Conservation (phyloP, 2,113 vertebrate species). For the Symphodus melops region DNA sequence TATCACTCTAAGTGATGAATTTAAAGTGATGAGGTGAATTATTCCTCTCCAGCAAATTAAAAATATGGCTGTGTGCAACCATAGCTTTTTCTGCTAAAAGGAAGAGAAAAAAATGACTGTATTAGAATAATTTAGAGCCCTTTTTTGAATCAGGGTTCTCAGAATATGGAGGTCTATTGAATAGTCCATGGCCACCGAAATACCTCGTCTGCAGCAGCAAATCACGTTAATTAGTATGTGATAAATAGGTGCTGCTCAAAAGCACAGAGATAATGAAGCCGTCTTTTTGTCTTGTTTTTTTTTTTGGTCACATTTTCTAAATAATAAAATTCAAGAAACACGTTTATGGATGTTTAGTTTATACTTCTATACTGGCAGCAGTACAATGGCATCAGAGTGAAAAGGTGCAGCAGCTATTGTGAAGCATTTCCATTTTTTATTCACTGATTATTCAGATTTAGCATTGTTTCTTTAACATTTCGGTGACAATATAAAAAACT, state of each 20-base stretch:
- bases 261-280: slow-evolving; percentile 41
- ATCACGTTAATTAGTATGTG: slow-evolving; percentile 71
- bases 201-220: slow-evolving; percentile 26
- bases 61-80: slow-evolving; percentile 64
- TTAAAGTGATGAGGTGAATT: slow-evolving; percentile 70
- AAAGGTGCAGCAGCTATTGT: not conserved
- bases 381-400: not conserved
- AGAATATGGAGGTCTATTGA: slow-evolving; percentile 57
- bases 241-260: slow-evolving; percentile 53
- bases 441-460: slow-evolving; percentile 14
- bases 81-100: slow-evolving; percentile 57
- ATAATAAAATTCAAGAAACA: not conserved
- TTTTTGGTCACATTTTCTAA: slow-evolving; percentile 11
- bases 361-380: not conserved
- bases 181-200: slow-evolving; percentile 48
- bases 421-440: slow-evolving; percentile 8
- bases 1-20: slow-evolving; percentile 67
- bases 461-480: not conserved
- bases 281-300: slow-evolving; percentile 38
- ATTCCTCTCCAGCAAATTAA: slow-evolving; percentile 66
- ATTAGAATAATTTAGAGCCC: slow-evolving; percentile 76
- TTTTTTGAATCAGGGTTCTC: slow-evolving; percentile 53
- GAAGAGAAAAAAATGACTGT: slow-evolving; percentile 57
- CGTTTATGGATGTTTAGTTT: slow-evolving; percentile 9
- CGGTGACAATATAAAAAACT: not conserved